These are phyloP conservation scores for Leptoclinus maculatus DNA, from an alignment of 2,797 vertebrate genomes.

Conservation along the genomic window DNA sequence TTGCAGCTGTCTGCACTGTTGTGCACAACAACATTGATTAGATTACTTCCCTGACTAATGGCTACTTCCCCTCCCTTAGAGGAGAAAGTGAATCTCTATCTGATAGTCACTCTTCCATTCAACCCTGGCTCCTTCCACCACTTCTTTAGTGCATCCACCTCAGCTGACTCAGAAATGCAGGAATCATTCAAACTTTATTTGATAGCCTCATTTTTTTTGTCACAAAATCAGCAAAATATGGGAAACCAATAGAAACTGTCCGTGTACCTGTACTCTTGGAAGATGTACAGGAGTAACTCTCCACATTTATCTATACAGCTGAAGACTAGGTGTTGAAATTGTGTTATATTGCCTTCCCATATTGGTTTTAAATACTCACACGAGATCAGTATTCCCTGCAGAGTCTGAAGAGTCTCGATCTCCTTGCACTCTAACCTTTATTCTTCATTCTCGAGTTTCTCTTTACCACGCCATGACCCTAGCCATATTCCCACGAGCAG, in stretches of 20 bases:
- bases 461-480: conserved; percentile 35
- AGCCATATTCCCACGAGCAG: conserved; percentile 23
- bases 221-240: conserved; percentile 8
- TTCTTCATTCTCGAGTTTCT: conserved; percentile 37
- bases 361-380: conserved; percentile 49
- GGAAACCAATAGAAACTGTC: not conserved
- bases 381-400: conserved; percentile 56
- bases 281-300: not conserved
- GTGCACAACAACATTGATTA: conserved; percentile 80
- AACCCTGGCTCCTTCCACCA: conserved; percentile 54
- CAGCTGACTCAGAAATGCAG: conserved; percentile 38
- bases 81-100: conserved; percentile 80
- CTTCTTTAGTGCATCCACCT: conserved; percentile 61
- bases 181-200: conserved; percentile 58
- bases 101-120: conserved; percentile 73
- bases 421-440: conserved; percentile 50
- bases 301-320: conserved; percentile 5
- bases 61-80: conserved; percentile 75
- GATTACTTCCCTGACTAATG: conserved; percentile 81
- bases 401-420: conserved; percentile 42
- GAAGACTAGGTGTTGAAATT: not conserved
- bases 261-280: not conserved
- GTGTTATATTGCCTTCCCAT: conserved; percentile 30
- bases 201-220: conserved; percentile 35
- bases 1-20: conserved; percentile 68